These are phyloP conservation scores for Gnatocerus cornutus DNA, from an alignment of 2,888 invertebrate species.

Conservation along the genomic window DNA sequence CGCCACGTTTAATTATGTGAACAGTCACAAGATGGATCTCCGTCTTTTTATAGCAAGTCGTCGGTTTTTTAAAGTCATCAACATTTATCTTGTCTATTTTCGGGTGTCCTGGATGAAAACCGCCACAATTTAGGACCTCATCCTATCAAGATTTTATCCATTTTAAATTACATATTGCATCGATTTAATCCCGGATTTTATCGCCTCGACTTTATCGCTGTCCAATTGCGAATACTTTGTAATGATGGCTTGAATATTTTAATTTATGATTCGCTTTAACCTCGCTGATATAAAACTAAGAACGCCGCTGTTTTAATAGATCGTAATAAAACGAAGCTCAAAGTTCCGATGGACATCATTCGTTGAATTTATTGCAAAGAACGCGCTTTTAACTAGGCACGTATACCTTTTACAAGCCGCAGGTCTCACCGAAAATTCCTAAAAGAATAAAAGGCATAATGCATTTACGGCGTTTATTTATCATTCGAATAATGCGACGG, in stretches of 20 bases:
- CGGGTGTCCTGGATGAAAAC: constrained; percentile 20
- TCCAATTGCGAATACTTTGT: constrained; percentile 57
- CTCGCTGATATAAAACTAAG: constrained; percentile 62
- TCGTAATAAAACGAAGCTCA: constrained; percentile 63
- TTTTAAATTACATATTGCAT: constrained; percentile 37
- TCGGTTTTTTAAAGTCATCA: constrained; percentile 49
- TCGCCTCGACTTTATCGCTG: constrained; percentile 43
- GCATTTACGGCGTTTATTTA: constrained; percentile 4
- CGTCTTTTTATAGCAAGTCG: constrained; percentile 61
- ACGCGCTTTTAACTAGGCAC: constrained; percentile 55
- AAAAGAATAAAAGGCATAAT: not conserved
- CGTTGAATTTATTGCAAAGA: constrained; percentile 61
- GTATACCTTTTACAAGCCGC: constrained; percentile 43
- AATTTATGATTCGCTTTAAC: constrained; percentile 62
- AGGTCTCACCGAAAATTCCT: constrained; percentile 33
- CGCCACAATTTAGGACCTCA: constrained; percentile 10
- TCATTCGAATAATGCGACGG: constrained; percentile 5
- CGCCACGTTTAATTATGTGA: constrained; percentile 64
- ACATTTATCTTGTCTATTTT: constrained; percentile 57
- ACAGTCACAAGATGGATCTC: constrained; percentile 55
- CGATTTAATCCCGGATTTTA: constrained; percentile 47
- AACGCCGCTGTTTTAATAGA: constrained; percentile 65
- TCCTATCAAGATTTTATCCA: constrained; percentile 9
- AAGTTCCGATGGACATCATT: constrained; percentile 63
- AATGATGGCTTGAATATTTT: constrained; percentile 63